Evolutionary conservation across 2,888 invertebrate genomes (phyloP).

Genomic region (Artemia sp.): DNA sequence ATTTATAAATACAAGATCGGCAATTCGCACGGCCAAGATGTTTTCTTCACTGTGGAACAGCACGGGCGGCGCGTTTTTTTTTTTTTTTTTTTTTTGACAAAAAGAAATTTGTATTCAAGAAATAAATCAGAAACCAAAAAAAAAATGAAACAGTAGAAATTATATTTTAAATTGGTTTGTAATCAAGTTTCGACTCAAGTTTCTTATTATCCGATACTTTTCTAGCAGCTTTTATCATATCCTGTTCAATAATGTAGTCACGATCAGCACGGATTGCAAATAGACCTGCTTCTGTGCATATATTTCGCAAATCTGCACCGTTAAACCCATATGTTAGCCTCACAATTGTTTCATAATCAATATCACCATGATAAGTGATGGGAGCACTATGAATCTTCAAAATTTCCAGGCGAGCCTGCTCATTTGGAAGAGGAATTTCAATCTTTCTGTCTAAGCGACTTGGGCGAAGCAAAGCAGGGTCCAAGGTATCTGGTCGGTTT

Average conservation of each 20-base stretch:
- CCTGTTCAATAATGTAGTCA: constrained; percentile 94
- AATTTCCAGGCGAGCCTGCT: too few relatives aligned
- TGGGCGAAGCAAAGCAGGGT: constrained; percentile 86
- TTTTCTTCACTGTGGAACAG: too few relatives aligned
- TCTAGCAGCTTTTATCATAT: constrained; percentile 98
- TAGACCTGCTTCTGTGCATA: constrained; percentile 95
- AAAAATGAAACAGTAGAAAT: constrained; percentile 4
- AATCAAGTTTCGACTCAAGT: constrained; percentile 94
- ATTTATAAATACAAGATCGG: too few relatives aligned
- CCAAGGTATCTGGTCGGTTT: constrained; percentile 90
- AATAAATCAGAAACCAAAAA: constrained; percentile 10
- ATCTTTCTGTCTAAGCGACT: constrained; percentile 96
- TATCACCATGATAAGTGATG: too few relatives aligned
- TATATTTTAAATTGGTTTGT: constrained; percentile 77
- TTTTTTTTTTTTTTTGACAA: too few relatives aligned
- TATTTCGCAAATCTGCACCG: constrained; percentile 94
- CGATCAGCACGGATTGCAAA: constrained; percentile 95
- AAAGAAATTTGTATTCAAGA: background rate
- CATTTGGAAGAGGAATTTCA: constrained; percentile 77
- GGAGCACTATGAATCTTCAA: too few relatives aligned
- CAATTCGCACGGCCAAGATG: too few relatives aligned
- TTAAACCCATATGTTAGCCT: constrained; percentile 97
- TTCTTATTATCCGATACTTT: constrained; percentile 99
- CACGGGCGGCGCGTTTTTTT: too few relatives aligned
- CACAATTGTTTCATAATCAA: constrained; percentile 92